A percentile compares a stretch with the other conserved stretches of the same genome.
Evolutionary conservation across 64 coral and sea anemone species (phyloP).

Genomic region (Cladopsammia gracilis): DNA sequence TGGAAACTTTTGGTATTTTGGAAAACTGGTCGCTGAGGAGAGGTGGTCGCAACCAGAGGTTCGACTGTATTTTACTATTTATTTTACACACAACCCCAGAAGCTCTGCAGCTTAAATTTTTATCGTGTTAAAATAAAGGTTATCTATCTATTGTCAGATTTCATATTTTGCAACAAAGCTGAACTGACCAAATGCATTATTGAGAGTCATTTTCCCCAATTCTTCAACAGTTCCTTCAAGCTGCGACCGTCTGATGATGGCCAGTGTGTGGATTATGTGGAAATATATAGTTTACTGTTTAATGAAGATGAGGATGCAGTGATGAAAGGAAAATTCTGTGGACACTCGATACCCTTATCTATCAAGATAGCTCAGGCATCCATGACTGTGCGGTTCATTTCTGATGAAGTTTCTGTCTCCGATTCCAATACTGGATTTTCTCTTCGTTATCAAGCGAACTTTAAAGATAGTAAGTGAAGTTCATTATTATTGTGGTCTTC

Average conservation of each 20-base stretch:
- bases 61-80: too few species aligned
- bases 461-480: slow-evolving; percentile 15
- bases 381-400: slow-evolving; percentile 67
- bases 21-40: too few species aligned
- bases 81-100: too few species aligned
- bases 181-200: background rate
- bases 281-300: slow-evolving; percentile 29
- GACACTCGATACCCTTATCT: slow-evolving; percentile 41
- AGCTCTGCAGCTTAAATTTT: too few species aligned
- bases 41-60: too few species aligned
- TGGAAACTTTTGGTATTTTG: too few species aligned
- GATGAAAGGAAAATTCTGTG: slow-evolving; percentile 57
- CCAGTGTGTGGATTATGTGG: slow-evolving; percentile 68
- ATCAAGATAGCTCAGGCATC: slow-evolving; percentile 44
- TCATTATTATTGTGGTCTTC: background rate
- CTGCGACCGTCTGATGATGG: slow-evolving; percentile 28
- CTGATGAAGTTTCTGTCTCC: slow-evolving; percentile 11
- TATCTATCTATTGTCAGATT: too few species aligned
- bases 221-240: slow-evolving; percentile 70
- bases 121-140: too few species aligned
- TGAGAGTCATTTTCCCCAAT: background rate
- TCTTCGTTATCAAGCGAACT: slow-evolving; percentile 13
- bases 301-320: background rate
- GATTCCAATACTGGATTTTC: slow-evolving; percentile 47
- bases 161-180: too few species aligned